Base-by-base conservation (phyloP, 1,140 invertebrate species). In the Drosophila rufa region DNA sequence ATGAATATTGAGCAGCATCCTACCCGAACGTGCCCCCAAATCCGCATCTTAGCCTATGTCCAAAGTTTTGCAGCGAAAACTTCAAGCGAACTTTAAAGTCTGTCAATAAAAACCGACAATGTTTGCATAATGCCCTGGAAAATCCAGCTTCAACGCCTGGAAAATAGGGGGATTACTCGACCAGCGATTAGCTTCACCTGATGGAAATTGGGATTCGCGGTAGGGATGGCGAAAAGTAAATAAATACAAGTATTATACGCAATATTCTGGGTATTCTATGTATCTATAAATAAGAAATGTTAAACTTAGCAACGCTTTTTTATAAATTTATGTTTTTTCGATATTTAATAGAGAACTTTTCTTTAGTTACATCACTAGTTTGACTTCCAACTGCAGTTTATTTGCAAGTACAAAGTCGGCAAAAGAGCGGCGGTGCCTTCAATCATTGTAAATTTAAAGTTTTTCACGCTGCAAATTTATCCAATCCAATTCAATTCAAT, bases 391-490 rank as follows among this genome's bases (percentile, higher is more conserved):
- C 77, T 65, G 66, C 56, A 73, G 40, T 62, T 51, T 50, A 86
- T 79, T 86, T 86, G 66, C 70, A 86, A 86, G 79, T 86, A 69
- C 51, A 69, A 79, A 61, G 51, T 45, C 25, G 30, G 27, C 38
- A 33, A 19, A 3, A 27, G 27, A n/a, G 19, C 14, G 38, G 50
- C 47, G 46, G 50, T 48, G 58, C 43, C 46, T 51, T 30, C 56
- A 71, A 56, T 85, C 67, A 81, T 78, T 85, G 75, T 70, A 82
- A 74, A 82, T 75, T 85, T 86, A 75, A 85, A 85, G 68, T 85
- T 85, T 81, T 75, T 74, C 45, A 27, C 46, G 15, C 30, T 38
- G 43, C 45, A 48, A 80, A 64, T 68, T 68, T 64, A 71, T 56
- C 51, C 75, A 45, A 77, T 75, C 40, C 70, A 45, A 78, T 75